These are phyloP conservation scores for Lethenteron camtschaticum DNA, from an alignment of 2,113 vertebrate genomes.

Conservation along the genomic window DNA sequence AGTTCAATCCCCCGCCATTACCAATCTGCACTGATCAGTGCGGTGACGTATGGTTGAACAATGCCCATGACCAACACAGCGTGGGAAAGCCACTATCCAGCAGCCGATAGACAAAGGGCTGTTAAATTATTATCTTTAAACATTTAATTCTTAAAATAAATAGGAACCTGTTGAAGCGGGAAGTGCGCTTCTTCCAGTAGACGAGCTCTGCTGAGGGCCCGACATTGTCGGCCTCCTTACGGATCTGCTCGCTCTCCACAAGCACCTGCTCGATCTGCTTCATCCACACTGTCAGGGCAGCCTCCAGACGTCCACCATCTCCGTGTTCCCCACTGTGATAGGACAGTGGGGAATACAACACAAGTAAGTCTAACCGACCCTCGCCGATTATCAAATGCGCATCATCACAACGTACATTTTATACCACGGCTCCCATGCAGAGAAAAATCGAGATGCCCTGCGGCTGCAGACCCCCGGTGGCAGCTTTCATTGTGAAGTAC, in stretches of 20 bases:
- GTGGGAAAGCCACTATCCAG: too few species aligned
- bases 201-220: constrained; percentile 42
- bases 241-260: constrained; percentile 37
- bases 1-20: too few species aligned
- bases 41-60: too few species aligned
- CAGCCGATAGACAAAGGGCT: too few species aligned
- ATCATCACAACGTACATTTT: too few species aligned
- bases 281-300: constrained; percentile 25
- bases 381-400: neutral
- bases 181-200: constrained; percentile 39
- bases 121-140: too few species aligned
- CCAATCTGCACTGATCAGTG: too few species aligned
- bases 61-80: too few species aligned
- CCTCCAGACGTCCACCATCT: constrained; percentile 34
- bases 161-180: constrained; percentile 35
- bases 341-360: neutral
- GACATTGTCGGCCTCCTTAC: constrained; percentile 35
- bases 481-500: too few species aligned
- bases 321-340: constrained; percentile 25
- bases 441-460: too few species aligned
- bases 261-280: constrained; percentile 37
- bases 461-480: too few species aligned
- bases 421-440: too few species aligned
- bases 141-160: neutral
- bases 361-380: constrained; percentile 4